Evolutionary conservation across 2,888 invertebrate genomes (phyloP).

Genomic region (Adelphocoris suturalis): DNA sequence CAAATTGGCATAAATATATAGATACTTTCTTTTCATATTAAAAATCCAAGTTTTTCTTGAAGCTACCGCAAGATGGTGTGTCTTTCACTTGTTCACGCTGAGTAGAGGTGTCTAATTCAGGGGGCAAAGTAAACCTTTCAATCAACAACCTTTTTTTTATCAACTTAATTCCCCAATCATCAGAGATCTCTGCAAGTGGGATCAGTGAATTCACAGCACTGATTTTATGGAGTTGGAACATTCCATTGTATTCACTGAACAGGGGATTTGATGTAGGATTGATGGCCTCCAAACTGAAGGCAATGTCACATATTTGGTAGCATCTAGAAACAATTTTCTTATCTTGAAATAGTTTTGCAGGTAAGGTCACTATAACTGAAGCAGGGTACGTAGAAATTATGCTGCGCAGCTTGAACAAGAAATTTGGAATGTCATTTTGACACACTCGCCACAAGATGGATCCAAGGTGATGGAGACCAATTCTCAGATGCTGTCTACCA

Average conservation of each 20-base stretch:
- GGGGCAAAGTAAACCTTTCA: constrained; percentile 59
- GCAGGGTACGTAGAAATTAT: constrained; percentile 30
- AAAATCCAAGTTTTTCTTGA: constrained; percentile 55
- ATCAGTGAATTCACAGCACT: constrained; percentile 45
- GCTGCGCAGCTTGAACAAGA: constrained; percentile 41
- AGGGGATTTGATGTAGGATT: constrained; percentile 21
- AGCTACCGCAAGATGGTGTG: constrained; percentile 33
- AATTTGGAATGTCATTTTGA: constrained; percentile 34
- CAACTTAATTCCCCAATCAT: constrained; percentile 65
- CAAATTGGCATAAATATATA: not conserved
- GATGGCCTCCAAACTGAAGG: constrained; percentile 7
- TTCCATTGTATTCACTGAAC: constrained; percentile 61
- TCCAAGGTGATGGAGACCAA: constrained; percentile 53
- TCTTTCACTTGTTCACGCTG: constrained; percentile 68
- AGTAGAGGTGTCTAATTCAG: constrained; percentile 56
- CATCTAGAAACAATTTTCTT: constrained; percentile 34
- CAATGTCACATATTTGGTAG: constrained; percentile 55
- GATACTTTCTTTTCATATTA: not conserved
- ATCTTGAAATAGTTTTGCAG: constrained; percentile 16
- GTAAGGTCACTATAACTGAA: constrained; percentile 33
- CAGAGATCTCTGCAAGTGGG: constrained; percentile 7
- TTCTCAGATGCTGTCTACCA: not conserved
- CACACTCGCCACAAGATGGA: constrained; percentile 34
- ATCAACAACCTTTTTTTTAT: constrained; percentile 58
- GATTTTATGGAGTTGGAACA: constrained; percentile 46